Evolutionary conservation across 2,113 vertebrate genomes (phyloP).

Genomic region (Nibea coibor): DNA sequence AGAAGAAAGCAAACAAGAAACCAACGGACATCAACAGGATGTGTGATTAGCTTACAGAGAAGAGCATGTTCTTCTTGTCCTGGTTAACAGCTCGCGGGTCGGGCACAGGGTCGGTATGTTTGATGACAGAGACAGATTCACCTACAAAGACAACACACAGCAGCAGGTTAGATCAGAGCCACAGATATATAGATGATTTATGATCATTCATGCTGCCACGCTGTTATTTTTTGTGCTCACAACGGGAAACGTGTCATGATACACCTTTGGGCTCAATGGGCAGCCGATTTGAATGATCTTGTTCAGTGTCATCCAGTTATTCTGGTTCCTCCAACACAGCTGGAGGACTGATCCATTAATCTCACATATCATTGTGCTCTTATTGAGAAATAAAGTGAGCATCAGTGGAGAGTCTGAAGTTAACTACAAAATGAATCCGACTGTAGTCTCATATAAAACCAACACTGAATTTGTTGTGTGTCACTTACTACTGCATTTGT

Average conservation of each 20-base stretch:
- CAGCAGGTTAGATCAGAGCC: constrained; percentile 3
- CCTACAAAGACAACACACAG: constrained; percentile 79
- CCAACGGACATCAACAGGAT: constrained; percentile 27
- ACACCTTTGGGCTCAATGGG: background rate
- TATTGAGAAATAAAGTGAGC: background rate
- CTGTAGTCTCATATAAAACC: background rate
- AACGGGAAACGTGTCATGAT: constrained; percentile 13
- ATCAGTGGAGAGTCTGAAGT: background rate
- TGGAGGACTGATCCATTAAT: background rate
- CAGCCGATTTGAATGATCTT: background rate
- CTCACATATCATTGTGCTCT: background rate
- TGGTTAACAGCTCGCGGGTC: constrained; percentile 99
- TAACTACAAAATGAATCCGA: background rate
- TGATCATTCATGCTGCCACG: constrained; percentile 10
- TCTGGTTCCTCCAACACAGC: constrained; percentile 8
- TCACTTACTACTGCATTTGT: background rate
- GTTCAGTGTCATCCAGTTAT: background rate
- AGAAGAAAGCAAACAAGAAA: constrained; percentile 26
- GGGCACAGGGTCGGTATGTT: constrained; percentile 98
- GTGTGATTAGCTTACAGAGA: constrained; percentile 89
- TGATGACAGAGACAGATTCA: constrained; percentile 97
- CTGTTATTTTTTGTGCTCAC: constrained; percentile 16
- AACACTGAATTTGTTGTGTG: no score
- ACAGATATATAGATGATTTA: background rate
- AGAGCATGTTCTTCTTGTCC: constrained; percentile 99